Evolutionary conservation across 2,888 invertebrate genomes (phyloP).

Genomic region (Lordiphosa fenestrarum): DNA sequence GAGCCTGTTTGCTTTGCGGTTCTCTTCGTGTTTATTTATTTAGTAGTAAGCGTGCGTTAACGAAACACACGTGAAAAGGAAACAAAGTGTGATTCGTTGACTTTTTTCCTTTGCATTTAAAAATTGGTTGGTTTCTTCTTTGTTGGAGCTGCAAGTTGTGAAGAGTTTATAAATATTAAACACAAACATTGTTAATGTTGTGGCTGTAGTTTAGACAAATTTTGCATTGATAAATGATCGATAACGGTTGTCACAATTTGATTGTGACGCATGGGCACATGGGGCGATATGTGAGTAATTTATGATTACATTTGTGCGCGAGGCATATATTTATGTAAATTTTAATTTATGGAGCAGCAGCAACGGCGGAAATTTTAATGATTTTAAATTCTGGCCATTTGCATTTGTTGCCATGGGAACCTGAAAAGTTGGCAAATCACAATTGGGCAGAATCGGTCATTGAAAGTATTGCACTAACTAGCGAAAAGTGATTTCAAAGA

Average conservation of each 20-base stretch:
- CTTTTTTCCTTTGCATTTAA: constrained; percentile 8
- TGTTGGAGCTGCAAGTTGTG: constrained; percentile 2
- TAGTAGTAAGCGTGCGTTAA: constrained; percentile 28
- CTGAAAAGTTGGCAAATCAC: no score
- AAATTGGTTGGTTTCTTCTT: constrained; percentile 10
- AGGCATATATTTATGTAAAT: neutral
- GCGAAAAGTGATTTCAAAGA: no score
- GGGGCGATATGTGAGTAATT: neutral
- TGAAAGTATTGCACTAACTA: no score
- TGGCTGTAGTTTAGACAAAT: constrained; percentile 23
- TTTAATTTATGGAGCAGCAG: no score
- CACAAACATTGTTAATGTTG: constrained; percentile 3
- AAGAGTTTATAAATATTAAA: constrained; percentile 12
- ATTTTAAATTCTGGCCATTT: no score
- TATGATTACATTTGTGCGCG: neutral
- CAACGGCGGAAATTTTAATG: no score
- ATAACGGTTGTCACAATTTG: neutral
- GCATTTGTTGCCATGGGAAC: no score
- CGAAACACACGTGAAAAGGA: constrained; percentile 24
- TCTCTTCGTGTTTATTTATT: constrained; percentile 35
- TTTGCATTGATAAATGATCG: constrained; percentile 17
- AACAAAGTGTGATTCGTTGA: constrained; percentile 8
- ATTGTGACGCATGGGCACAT: neutral
- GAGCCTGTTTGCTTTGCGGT: constrained; percentile 24
- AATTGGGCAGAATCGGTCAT: no score